These are phyloP conservation scores for Amphipyra berbera DNA, from an alignment of 2,888 invertebrate genomes.

Conservation along the genomic window DNA sequence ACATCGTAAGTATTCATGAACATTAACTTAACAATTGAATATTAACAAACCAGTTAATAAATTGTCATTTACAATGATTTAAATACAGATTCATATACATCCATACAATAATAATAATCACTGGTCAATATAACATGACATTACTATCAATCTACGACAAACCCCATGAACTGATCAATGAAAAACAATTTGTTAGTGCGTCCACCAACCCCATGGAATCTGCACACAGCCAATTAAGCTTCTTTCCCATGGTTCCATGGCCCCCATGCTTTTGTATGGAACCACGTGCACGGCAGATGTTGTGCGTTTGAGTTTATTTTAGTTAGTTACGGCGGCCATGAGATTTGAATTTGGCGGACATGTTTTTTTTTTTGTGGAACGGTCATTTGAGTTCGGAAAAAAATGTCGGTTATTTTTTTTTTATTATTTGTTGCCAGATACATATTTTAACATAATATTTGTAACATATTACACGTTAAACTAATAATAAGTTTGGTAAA, in stretches of 20 bases:
- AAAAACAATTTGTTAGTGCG: conserved; percentile 2
- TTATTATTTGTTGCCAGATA: too few species aligned
- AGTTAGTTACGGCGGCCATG: conserved; percentile 55
- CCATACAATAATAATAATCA: too few species aligned
- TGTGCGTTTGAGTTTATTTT: conserved; percentile 73
- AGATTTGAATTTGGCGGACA: conserved; percentile 20
- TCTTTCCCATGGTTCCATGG: conserved; percentile 64
- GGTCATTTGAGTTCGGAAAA: conserved; percentile 8
- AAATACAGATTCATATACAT: too few species aligned
- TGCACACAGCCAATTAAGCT: conserved; percentile 53
- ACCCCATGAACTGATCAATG: conserved; percentile 1
- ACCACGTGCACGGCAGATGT: conserved; percentile 83
- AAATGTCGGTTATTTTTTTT: too few species aligned
- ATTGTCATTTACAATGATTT: too few species aligned
- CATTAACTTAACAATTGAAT: too few species aligned
- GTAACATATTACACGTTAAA: too few species aligned
- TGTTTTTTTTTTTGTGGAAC: conserved; percentile 18
- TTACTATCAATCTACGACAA: not conserved
- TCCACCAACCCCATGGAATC: conserved; percentile 43
- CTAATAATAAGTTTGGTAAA: too few species aligned
- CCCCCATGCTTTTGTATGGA: conserved; percentile 65
- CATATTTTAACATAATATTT: not conserved
- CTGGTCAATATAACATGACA: not conserved
- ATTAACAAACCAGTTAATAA: too few species aligned
- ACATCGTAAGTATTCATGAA: too few species aligned